phyloP scores from a whole-genome alignment of 1,140 invertebrate genomes.

The Scylla paramamosain region DNA sequence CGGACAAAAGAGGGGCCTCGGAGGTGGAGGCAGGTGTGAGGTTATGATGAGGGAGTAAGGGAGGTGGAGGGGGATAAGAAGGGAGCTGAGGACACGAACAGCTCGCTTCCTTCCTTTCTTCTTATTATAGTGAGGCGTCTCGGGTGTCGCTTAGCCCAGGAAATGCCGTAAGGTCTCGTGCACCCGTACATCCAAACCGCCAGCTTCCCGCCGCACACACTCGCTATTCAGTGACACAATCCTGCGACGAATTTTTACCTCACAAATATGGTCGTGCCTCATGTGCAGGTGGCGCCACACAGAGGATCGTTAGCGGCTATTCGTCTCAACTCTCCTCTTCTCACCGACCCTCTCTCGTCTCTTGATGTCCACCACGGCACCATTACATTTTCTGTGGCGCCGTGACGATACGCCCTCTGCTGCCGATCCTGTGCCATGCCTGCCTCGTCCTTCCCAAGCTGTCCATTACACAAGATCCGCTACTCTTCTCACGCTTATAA shows the following conservation, averaged over 20 bases:
- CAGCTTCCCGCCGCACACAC: neutral
- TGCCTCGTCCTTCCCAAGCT: neutral
- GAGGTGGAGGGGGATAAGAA: neutral
- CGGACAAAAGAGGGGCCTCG: neutral
- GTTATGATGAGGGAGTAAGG: neutral
- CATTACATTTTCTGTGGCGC: too few relatives aligned
- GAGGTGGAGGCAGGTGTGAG: neutral
- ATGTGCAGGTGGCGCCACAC: too few relatives aligned
- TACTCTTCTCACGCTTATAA: neutral
- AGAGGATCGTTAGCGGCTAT: too few relatives aligned
- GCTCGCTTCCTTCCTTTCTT: neutral
- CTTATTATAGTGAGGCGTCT: neutral
- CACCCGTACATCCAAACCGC: neutral
- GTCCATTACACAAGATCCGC: neutral
- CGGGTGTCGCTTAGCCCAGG: neutral
- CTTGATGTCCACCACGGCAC: too few relatives aligned
- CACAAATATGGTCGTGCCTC: too few relatives aligned
- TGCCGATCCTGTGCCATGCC: neutral
- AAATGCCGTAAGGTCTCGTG: neutral
- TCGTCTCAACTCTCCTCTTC: too few relatives aligned
- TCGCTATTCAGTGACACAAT: neutral
- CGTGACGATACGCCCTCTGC: too few relatives aligned
- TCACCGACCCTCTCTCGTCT: too few relatives aligned
- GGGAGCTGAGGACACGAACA: neutral
- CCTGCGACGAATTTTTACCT: too few relatives aligned